Percentiles rank a stretch among this genome's conserved stretches.
Conservation (phyloP, 2,797 vertebrate species). For the Cynopterus sphinx region DNA sequence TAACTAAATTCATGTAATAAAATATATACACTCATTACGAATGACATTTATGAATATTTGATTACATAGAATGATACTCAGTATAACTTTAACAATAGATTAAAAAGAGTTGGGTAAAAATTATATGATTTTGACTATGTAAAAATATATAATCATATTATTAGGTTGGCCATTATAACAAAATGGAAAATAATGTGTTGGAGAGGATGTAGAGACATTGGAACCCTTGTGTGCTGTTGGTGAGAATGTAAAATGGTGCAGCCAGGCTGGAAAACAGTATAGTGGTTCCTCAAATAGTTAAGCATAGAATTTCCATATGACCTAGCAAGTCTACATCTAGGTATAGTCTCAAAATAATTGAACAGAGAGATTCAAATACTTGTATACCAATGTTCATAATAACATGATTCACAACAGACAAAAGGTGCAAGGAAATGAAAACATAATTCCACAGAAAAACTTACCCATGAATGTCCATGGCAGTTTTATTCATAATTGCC, state of each 20-base stretch:
- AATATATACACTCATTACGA: slow-evolving; percentile 55
- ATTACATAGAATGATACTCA: slow-evolving; percentile 37
- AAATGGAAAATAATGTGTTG: neutral
- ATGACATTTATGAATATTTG: slow-evolving; percentile 45
- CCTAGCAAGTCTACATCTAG: neutral
- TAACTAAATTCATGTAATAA: slow-evolving; percentile 28
- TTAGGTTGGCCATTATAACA: slow-evolving; percentile 9
- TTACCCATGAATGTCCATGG: neutral
- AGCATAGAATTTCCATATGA: neutral
- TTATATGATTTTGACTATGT: neutral
- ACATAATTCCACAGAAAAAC: neutral
- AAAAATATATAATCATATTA: neutral
- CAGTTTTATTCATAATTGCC: slow-evolving; percentile 3
- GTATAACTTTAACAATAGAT: slow-evolving; percentile 22
- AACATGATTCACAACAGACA: slow-evolving; percentile 4
- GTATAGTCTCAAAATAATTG: neutral
- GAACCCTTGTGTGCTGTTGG: neutral
- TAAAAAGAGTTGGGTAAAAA: slow-evolving; percentile 51
- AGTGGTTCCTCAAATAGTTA: slow-evolving; percentile 17
- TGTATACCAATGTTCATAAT: neutral
- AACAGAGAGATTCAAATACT: slow-evolving; percentile 18
- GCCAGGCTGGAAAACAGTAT: neutral
- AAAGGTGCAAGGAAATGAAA: slow-evolving; percentile 41
- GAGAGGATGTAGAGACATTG: slow-evolving; percentile 30
- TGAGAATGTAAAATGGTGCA: slow-evolving; percentile 11